Base-by-base conservation (phyloP, 2,113 vertebrate species). In the Syrmaticus mikado region DNA sequence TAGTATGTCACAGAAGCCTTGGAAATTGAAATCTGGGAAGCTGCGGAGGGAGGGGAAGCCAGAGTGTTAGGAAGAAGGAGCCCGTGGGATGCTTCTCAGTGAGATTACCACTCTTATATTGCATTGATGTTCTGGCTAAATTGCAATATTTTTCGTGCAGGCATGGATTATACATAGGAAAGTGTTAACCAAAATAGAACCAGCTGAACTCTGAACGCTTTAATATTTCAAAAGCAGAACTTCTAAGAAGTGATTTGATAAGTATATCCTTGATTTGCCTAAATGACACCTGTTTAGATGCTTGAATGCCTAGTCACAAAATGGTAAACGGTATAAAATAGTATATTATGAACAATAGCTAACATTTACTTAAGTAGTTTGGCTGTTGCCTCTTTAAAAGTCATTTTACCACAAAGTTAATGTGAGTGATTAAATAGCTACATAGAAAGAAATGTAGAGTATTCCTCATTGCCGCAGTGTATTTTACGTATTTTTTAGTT, bases 181-280 rank as follows among this genome's bases (percentile, higher is more conserved):
- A 79, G 28, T 75, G 75, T 8, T 85, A 45, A 71, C 41, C 62
- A 38, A 75, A 86, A n/a, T 58, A 64, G 57, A 90, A 32, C 4
- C 12, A 71, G 32, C 9, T 75, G 32, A 74, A 50, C 85, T 89
- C 18, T 75, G 78, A 86, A 43, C 13, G 24, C 5, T 43, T 77
- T 84, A 89, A 18, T 82, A 92, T 30, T 89, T 89, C 66, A 57
- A 90, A 89, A 74, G 61, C 41, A 41, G 34, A 89, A 25, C 46
- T 87, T 53, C n/a, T 32, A 18, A 77, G 64, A 74, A 15, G 27
- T 64, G 17, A 62, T 41, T 53, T 34, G 27, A 45, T 78, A 72
- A 84, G 66, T 9, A 27, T 20, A 68, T 53, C 21, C 8, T 74
- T 53, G 19, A 25, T 48, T 62, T 85, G 38, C 36, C 38, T 85